Base-by-base conservation (phyloP, 92 coral and sea anemone genomes). In the Actinernus sp. region DNA sequence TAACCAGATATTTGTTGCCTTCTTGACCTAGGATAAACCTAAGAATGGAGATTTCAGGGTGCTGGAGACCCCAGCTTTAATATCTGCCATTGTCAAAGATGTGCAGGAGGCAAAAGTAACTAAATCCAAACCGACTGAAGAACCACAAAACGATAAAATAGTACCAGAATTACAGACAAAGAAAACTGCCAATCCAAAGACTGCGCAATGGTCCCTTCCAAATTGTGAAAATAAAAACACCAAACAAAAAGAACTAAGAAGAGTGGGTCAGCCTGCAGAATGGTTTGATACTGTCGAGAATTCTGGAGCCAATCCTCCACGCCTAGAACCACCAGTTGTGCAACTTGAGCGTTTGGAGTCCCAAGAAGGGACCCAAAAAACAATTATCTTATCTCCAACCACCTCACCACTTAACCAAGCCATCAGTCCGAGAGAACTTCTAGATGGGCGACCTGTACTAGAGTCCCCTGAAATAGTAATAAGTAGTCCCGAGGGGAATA, bases 71-170 rank as follows among this genome's bases (percentile, higher is more conserved):
- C 89, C 92, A 31, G 85, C 89, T 1, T 22, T 90, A 38, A 90
- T 90, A 60, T 90, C 97, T 11, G 97, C 97, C 2, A 85, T 90
- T 17, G 92, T 86, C 7, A 84, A 71, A n/a, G 97, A 90, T 66
- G 92, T 90, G 2, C 97, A 81, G 32, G 78, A 74, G 33, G 79
- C 92, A 21, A 50, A 71, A 23, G 34, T 71, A 1, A 63, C 71
- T 2, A 34, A 39, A 26, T 0, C 9, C 16, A 66, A 66, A 63
- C 26, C 45, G 36, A 34, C 68, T n/a, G 18, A 38, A 22, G 1
- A 26, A 20, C 17, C 33, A 46, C 29, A 50, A 44, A 36, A 1
- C 30, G 33, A 47, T 13, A 47, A 47, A 26, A 57, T 32, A 13
- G 23, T 51, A 36, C 32, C 49, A 24, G 58, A 72, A 16, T 5